Conservation (phyloP, 2,797 vertebrate genomes). For the Melanitta fusca region DNA sequence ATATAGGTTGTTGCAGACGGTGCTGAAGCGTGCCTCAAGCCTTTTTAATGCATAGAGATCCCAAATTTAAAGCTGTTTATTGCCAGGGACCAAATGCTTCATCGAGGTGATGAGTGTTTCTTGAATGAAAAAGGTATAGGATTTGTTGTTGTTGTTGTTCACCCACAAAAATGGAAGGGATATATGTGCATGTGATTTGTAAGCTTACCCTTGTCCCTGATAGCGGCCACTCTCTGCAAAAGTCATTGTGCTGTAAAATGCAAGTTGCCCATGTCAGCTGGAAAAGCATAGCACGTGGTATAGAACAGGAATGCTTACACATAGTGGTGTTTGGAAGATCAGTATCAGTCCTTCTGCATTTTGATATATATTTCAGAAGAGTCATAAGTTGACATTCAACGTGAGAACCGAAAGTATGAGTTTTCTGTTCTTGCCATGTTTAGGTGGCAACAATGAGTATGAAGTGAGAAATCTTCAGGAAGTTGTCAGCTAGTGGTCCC, state of each 20-base stretch:
- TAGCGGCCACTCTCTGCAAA: background rate
- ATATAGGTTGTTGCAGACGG: background rate
- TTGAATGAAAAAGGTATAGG: background rate
- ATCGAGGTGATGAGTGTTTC: background rate
- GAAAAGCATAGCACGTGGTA: background rate
- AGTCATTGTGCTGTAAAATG: background rate
- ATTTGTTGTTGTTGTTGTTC: background rate
- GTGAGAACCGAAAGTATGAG: background rate
- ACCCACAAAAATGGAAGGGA: background rate
- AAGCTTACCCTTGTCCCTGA: background rate
- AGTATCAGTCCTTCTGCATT: background rate
- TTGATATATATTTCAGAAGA: background rate
- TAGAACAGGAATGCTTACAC: background rate
- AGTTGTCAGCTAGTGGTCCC: fast-evolving
- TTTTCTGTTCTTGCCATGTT: background rate
- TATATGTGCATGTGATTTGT: background rate
- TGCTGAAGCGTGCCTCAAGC: background rate
- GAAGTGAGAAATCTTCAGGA: background rate
- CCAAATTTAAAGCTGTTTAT: background rate
- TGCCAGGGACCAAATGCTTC: background rate
- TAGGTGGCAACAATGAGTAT: background rate
- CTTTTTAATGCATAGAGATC: background rate
- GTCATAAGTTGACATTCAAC: background rate
- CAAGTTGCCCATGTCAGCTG: background rate
- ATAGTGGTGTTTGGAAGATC: background rate